Percentiles rank a stretch among this genome's conserved stretches.
These are phyloP conservation scores for Naso thynnoides DNA, from an alignment of 2,797 vertebrate genomes.

Conservation along the genomic window DNA sequence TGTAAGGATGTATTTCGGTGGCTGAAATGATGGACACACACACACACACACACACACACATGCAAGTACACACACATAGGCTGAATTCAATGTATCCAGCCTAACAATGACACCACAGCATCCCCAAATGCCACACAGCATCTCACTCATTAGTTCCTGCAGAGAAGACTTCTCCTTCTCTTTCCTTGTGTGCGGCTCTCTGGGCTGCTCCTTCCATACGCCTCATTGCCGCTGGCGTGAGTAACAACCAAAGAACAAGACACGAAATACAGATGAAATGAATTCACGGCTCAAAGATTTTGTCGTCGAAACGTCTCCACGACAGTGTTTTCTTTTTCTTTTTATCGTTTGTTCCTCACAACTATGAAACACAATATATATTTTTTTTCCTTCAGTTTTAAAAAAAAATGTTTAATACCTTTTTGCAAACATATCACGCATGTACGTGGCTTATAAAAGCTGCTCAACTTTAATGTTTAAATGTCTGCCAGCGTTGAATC, in stretches of 20 bases:
- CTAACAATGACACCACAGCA: slow-evolving; percentile 19
- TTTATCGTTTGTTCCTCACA: background rate
- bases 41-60: background rate
- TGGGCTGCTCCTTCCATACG: background rate
- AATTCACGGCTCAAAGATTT: slow-evolving; percentile 1
- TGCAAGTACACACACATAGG: background rate
- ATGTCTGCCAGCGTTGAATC: background rate
- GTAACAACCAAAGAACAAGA: slow-evolving; percentile 25
- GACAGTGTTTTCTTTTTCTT: background rate
- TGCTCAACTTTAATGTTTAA: background rate
- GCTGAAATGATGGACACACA: background rate
- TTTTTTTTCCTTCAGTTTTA: background rate
- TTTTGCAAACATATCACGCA: background rate
- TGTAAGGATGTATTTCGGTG: background rate
- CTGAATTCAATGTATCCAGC: slow-evolving; percentile 16
- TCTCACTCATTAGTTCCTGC: slow-evolving; percentile 29
- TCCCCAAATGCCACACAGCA: slow-evolving; percentile 19
- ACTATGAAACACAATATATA: background rate
- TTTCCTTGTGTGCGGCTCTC: background rate
- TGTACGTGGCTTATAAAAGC: background rate
- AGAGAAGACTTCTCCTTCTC: slow-evolving; percentile 9
- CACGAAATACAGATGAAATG: background rate
- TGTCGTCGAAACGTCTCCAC: background rate
- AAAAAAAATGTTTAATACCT: too few species aligned
- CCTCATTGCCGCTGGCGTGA: slow-evolving; percentile 23